These are phyloP conservation scores for Lycaena phlaeas DNA, from an alignment of 2,888 invertebrate species.

Conservation along the genomic window DNA sequence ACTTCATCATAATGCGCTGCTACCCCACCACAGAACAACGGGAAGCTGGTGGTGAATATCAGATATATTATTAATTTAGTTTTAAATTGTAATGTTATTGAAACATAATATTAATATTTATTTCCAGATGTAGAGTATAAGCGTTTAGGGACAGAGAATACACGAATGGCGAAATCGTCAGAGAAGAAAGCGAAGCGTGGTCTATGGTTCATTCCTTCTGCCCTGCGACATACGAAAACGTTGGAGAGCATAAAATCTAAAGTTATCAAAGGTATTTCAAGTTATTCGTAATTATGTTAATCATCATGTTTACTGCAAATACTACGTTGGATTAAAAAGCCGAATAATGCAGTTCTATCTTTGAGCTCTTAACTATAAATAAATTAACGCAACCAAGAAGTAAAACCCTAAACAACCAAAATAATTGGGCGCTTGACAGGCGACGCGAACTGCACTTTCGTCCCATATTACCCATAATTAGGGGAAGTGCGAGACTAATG, in stretches of 20 bases:
- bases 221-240: conserved; percentile 63
- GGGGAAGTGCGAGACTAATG: too few species aligned
- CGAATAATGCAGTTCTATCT: too few species aligned
- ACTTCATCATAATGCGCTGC: conserved; percentile 67
- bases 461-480: too few species aligned
- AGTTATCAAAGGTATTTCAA: conserved; percentile 58
- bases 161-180: conserved; percentile 34
- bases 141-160: conserved; percentile 48
- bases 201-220: conserved; percentile 67
- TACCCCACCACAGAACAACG: conserved; percentile 69
- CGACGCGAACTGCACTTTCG: too few species aligned
- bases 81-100: conserved; percentile 1
- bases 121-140: conserved; percentile 64
- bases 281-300: too few species aligned
- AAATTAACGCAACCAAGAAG: too few species aligned
- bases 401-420: too few species aligned
- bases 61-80: neutral
- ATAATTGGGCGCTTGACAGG: too few species aligned
- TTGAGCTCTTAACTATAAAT: too few species aligned
- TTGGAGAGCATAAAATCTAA: conserved; percentile 65
- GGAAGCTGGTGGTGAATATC: conserved; percentile 56
- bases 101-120: neutral
- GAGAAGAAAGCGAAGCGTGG: conserved; percentile 50
- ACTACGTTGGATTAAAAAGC: too few species aligned
- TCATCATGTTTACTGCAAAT: too few species aligned